phyloP scores from a whole-genome alignment of 2,888 invertebrate genomes.

The Xestia ashworthii region DNA sequence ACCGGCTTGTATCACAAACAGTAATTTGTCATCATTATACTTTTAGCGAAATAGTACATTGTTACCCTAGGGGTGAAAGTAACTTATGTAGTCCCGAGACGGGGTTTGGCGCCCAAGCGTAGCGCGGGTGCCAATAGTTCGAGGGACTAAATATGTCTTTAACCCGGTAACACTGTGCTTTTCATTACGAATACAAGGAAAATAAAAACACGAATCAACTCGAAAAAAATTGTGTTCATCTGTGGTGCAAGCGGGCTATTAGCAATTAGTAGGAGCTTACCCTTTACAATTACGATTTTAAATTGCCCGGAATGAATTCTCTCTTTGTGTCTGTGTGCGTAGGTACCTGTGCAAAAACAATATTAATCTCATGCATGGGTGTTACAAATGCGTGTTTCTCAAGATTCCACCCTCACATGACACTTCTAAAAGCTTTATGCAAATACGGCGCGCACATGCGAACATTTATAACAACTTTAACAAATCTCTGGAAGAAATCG shows the following conservation, averaged over 20 bases:
- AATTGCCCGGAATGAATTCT: background rate
- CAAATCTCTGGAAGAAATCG: background rate
- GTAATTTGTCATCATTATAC: background rate
- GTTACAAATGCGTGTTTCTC: background rate
- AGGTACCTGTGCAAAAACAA: background rate
- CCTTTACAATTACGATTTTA: background rate
- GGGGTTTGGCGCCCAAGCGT: too few species aligned
- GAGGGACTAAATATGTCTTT: too few species aligned
- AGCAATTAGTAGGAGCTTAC: background rate
- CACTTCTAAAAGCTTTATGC: constrained; percentile 1
- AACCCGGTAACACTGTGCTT: too few species aligned
- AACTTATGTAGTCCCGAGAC: too few species aligned
- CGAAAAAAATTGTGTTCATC: background rate
- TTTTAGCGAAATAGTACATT: too few species aligned
- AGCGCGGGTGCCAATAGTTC: too few species aligned
- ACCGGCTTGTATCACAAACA: background rate
- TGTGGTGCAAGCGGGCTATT: background rate
- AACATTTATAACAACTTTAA: background rate
- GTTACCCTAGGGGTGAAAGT: too few species aligned
- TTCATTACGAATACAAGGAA: too few species aligned
- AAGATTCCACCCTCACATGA: background rate
- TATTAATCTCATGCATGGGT: background rate
- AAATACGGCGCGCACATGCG: constrained; percentile 6
- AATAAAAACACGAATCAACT: too few species aligned
- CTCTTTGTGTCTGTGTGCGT: background rate